Percentiles rank a stretch among this genome's conserved stretches.
Conservation (phyloP, 2,113 vertebrate species). For the Chiloscyllium plagiosum region DNA sequence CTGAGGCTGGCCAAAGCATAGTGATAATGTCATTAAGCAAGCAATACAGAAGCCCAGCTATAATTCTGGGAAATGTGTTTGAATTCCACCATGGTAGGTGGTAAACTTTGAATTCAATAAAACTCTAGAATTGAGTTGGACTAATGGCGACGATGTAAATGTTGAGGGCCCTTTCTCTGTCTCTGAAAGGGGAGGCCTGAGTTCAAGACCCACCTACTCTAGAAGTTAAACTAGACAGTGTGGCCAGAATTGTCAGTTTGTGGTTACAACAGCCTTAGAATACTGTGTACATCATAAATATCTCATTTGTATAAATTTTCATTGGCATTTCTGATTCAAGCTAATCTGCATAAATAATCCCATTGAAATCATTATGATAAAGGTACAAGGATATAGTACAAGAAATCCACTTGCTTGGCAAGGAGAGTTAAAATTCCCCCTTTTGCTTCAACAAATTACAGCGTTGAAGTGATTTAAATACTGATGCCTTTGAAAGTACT, state of each 20-base stretch:
- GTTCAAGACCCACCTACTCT: too few relatives aligned
- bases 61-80: too few relatives aligned
- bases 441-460: not conserved
- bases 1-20: too few relatives aligned
- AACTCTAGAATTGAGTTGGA: too few relatives aligned
- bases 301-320: not conserved
- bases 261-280: not conserved
- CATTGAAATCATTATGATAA: not conserved
- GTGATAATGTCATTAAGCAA: too few relatives aligned
- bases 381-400: not conserved
- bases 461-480: not conserved
- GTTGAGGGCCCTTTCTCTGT: too few relatives aligned
- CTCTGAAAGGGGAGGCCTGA: too few relatives aligned
- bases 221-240: not conserved
- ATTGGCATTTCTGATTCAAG: not conserved
- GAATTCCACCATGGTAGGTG: too few relatives aligned
- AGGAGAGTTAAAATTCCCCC: not conserved
- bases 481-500: not conserved
- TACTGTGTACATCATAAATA: not conserved
- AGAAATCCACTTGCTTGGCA: not conserved
- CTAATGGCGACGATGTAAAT: too few relatives aligned
- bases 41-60: too few relatives aligned
- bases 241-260: not conserved
- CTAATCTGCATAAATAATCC: not conserved
- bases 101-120: too few relatives aligned